Base-by-base conservation (phyloP, 1,140 invertebrate species). In the Gryllus bimaculatus region DNA sequence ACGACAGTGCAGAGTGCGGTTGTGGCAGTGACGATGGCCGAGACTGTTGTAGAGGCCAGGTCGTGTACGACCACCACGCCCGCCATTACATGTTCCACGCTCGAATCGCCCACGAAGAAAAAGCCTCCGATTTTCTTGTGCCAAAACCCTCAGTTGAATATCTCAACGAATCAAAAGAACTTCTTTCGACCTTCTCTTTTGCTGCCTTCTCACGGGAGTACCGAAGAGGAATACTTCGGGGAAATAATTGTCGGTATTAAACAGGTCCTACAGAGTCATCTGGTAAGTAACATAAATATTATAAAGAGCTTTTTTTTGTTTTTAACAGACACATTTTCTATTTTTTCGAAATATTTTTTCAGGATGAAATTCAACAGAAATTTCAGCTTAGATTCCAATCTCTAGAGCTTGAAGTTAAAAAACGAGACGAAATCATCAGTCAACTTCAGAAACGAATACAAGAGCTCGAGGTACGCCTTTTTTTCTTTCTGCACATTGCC, bases 341-440 rank as follows among this genome's bases (percentile, higher is more conserved):
- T 73, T 48, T 66, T 74, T 79, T 73, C 73, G 21, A 73, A 74
- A 81, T 76, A 73, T 7, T 47, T 74, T 84, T 85, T 47, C 82
- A 89, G 89, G 89, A 89, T 73, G 85, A 86, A 26, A 85, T 90
- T 12, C 88, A 90, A 80, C 83, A 76, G 39, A 87, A 87, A 81
- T 90, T 89, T 80, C 85, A 88, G 81, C 83, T 82, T 48, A 90
- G 92, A 74, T 93, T 94, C 83, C 88, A 89, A 21, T 91, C 88
- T 74, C 86, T 96, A 82, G 92, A 94, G 84, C 87, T 90, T 73
- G 94, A 95, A 86, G 90, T 95, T 12, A 87, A 88, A 10, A 91
- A 90, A 79, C 88, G 93, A 8, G 94, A 95, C 84, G 90, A 92
- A 82, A 91, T 95, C 73, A 95, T 95, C 81, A 88, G 86, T 12